Evolutionary conservation across 1,140 invertebrate genomes (phyloP), one percentile per base, ranked within the genome.

Genomic region (Anagrus nilaparvatae): DNA sequence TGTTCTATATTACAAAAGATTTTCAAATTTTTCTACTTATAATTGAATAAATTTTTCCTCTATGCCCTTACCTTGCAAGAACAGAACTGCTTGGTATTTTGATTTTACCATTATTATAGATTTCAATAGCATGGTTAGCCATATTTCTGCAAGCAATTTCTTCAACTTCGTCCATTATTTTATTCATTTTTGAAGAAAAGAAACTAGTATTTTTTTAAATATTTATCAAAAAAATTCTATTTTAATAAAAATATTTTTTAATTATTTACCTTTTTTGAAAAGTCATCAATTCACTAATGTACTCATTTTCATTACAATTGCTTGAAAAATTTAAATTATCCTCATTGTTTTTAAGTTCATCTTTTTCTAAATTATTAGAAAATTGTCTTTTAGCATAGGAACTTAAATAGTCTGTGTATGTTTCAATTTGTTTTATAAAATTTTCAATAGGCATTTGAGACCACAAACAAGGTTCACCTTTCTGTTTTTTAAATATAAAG

Each of bases 341-440:
- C 6, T 32, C 48, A 40, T 59, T 42, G 25, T 31, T 16, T 35
- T 47, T 33, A 20, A 27, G 31, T 8, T 7, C 23, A 13, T 19
- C 4, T 31, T 44, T 35, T 5, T 28, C 14, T 9, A 30, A 39
- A n/a, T n/a, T n/a, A 17, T 20, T 47, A 36, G 41, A 49, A 45
- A 62, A 60, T 33, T 65, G 52, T 18, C 46, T 55, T 45, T 59
- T 63, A 27, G 61, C 53, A 24, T 60, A 53, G 38, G 55, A 31
- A 25, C 53, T 42, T 8, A 68, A 45, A 39, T 60, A 66, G 35
- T 57, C 54, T 30, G 50, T 53, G 20, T 65, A 63, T 7, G 59
- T 51, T 46, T 65, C 57, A 21, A 65, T 46, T 33, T 63, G 59
- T 41, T 60, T 67, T 13, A 56, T 52, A 36, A 60, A 65, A 13